These are phyloP conservation scores for Coronaproctus castanopsis DNA, from an alignment of 2,888 invertebrate genomes.

Conservation along the genomic window DNA sequence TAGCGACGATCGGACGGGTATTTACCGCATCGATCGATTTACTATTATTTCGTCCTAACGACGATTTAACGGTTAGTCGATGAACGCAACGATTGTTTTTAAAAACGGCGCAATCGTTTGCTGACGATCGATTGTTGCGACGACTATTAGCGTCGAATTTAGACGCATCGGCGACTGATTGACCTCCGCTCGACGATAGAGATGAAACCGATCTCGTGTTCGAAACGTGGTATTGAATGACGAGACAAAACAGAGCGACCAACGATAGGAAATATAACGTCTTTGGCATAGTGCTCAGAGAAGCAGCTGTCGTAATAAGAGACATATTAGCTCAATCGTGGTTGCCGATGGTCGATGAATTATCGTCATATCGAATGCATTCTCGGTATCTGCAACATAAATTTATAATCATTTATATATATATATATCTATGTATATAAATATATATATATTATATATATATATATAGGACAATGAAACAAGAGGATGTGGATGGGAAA, in stretches of 20 bases:
- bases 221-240: conserved; percentile 39
- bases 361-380: conserved; percentile 9
- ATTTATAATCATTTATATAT: neutral
- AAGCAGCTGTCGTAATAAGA: neutral
- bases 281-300: neutral
- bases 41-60: too few relatives aligned
- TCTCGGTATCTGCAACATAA: neutral
- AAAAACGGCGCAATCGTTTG: too few relatives aligned
- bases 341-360: conserved; percentile 8
- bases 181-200: too few relatives aligned
- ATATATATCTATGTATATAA: neutral
- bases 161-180: too few relatives aligned
- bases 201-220: conserved; percentile 21
- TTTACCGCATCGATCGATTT: too few relatives aligned
- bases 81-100: too few relatives aligned
- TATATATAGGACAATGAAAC: neutral
- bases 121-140: too few relatives aligned
- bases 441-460: neutral
- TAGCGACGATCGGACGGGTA: too few relatives aligned
- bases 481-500: too few relatives aligned
- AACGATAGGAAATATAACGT: conserved; percentile 1
- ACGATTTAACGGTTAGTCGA: too few relatives aligned
- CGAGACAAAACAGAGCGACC: conserved; percentile 6
- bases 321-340: conserved; percentile 9
- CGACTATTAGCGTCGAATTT: too few relatives aligned